Evolutionary conservation across 2,797 vertebrate genomes (phyloP).

Genomic region (Phylloscopus collybita): DNA sequence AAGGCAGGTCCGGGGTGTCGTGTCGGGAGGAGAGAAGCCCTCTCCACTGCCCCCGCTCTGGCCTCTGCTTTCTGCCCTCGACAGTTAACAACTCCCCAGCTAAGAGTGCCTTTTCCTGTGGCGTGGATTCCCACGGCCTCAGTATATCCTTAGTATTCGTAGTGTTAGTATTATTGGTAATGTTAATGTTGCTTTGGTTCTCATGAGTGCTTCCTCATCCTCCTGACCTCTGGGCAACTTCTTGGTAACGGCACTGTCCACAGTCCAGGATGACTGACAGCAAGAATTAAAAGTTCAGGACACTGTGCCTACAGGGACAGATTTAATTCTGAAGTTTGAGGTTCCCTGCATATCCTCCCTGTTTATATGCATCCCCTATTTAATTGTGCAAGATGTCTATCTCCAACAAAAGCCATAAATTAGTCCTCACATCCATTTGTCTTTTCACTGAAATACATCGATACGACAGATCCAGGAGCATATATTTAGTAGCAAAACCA

Average conservation of each 20-base stretch:
- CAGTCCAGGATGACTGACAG: background rate
- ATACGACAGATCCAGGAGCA: too few species aligned
- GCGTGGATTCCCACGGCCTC: background rate
- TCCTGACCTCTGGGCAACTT: background rate
- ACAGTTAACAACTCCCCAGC: background rate
- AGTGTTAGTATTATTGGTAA: too few species aligned
- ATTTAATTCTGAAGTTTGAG: background rate
- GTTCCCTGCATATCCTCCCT: fast-evolving
- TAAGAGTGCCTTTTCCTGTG: background rate
- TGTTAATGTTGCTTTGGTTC: background rate
- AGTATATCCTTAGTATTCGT: too few species aligned
- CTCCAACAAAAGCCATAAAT: background rate
- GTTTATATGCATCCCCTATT: background rate
- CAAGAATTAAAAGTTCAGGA: background rate
- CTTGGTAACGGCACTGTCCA: too few species aligned
- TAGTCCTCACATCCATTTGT: background rate
- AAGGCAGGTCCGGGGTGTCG: fast-evolving
- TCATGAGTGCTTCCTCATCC: background rate
- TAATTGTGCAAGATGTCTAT: background rate
- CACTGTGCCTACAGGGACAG: background rate
- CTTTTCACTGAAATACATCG: background rate
- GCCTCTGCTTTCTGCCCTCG: background rate
- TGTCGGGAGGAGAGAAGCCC: background rate
- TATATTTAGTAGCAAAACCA: background rate
- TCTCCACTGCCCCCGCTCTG: fast-evolving